Percentiles rank a stretch among this genome's conserved stretches.
phyloP scores from a whole-genome alignment of 2,888 invertebrate genomes.

The Timema cristinae region DNA sequence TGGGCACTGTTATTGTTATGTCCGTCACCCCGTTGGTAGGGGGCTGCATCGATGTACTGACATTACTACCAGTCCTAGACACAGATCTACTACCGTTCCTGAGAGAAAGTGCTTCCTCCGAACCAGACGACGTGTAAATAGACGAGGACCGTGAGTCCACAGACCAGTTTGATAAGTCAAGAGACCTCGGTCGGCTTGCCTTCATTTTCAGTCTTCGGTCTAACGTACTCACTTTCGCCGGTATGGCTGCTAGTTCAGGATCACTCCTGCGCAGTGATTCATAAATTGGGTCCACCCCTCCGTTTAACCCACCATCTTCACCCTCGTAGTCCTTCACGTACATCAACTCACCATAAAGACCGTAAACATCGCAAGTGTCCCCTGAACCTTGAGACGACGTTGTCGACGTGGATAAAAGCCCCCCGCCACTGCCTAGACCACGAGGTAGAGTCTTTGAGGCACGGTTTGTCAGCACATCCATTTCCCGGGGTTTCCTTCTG shows the following conservation, averaged over 20 bases:
- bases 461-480: conserved; percentile 46
- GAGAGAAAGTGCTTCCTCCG: conserved; percentile 64
- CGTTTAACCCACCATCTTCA: conserved; percentile 57
- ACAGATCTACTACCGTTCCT: conserved; percentile 38
- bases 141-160: conserved; percentile 81
- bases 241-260: conserved; percentile 79
- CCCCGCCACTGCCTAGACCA: conserved; percentile 61
- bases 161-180: conserved; percentile 84
- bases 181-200: conserved; percentile 72
- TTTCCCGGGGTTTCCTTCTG: conserved; percentile 56
- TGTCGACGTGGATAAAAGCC: conserved; percentile 52
- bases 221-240: conserved; percentile 75
- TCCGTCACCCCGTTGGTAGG: not conserved
- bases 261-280: conserved; percentile 76
- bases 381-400: conserved; percentile 50
- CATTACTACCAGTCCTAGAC: conserved; percentile 22
- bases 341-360: conserved; percentile 83
- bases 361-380: conserved; percentile 77
- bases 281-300: conserved; percentile 63
- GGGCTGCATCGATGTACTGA: conserved; percentile 10
- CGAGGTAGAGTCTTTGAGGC: conserved; percentile 77
- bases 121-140: conserved; percentile 78
- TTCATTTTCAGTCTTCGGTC: conserved; percentile 78
- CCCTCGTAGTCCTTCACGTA: conserved; percentile 83
- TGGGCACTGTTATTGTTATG: conserved; percentile 11